Percentiles rank a stretch among this genome's conserved stretches.
These are phyloP conservation scores for Panulirus ornatus DNA, from an alignment of 1,140 invertebrate species.

Conservation along the genomic window DNA sequence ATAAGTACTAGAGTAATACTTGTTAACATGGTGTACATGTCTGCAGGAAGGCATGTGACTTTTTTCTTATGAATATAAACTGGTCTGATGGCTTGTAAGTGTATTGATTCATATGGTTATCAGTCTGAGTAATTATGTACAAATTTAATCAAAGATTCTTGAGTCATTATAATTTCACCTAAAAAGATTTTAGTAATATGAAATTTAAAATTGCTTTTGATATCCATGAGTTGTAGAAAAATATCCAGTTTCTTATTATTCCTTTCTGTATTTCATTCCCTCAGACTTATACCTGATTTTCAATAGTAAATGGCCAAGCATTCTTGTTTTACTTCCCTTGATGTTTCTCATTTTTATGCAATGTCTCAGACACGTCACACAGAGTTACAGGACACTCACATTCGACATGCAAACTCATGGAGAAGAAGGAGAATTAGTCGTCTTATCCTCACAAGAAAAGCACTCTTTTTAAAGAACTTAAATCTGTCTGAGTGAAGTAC, in stretches of 20 bases:
- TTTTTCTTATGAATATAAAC: background rate
- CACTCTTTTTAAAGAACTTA: too few species aligned
- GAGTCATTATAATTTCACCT: background rate
- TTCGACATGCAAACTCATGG: conserved; percentile 6
- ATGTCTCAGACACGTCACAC: background rate
- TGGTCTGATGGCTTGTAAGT: background rate
- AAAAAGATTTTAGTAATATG: background rate
- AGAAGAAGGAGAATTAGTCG: background rate
- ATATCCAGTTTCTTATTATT: background rate
- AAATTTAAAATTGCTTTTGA: background rate
- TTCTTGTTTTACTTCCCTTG: background rate
- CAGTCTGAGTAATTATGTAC: background rate
- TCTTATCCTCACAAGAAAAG: background rate
- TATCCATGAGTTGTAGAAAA: background rate
- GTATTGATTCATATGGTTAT: background rate
- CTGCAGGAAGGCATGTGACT: background rate
- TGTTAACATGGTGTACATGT: background rate
- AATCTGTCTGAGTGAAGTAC: too few species aligned
- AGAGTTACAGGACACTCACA: conserved; percentile 35
- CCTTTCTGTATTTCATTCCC: background rate
- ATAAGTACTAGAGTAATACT: background rate
- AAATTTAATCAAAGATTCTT: background rate
- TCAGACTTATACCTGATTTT: background rate
- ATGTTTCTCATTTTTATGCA: conserved; percentile 13
- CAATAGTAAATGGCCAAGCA: background rate